Percentiles rank a stretch among this genome's conserved stretches.
phyloP scores from a whole-genome alignment of 2,797 vertebrate genomes.

The Alauda arvensis region DNA sequence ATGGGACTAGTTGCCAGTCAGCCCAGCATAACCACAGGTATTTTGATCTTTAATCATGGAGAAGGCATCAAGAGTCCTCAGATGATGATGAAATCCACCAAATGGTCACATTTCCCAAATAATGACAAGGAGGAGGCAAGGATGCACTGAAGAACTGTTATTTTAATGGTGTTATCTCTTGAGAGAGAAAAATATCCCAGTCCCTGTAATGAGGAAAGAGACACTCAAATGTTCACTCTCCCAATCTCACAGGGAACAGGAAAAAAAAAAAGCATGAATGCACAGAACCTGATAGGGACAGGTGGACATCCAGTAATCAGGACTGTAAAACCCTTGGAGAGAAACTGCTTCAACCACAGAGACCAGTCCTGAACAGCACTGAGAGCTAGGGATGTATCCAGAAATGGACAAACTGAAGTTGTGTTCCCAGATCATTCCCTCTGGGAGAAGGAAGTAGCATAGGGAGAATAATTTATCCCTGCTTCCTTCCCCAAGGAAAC shows the following conservation, averaged over 20 bases:
- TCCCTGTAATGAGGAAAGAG: not conserved
- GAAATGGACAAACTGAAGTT: not conserved
- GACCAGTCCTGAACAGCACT: not conserved
- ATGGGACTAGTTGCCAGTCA: not conserved
- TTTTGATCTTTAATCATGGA: not conserved
- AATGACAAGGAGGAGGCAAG: not conserved
- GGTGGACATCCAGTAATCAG: not conserved
- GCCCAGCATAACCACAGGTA: not conserved
- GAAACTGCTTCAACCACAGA: not conserved
- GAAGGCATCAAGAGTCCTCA: not conserved
- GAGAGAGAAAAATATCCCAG: not conserved
- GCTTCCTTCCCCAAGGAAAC: not conserved
- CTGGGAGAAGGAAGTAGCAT: not conserved
- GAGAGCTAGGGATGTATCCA: not conserved
- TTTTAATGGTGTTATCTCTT: not conserved
- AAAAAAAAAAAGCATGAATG: not conserved
- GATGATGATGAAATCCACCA: not conserved
- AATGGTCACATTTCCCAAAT: not conserved
- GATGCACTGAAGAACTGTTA: not conserved
- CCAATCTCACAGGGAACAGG: not conserved
- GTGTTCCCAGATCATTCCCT: not conserved
- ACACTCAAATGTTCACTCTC: not conserved
- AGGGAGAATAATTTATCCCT: not conserved
- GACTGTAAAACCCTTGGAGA: not conserved
- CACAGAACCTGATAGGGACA: fast-evolving